Conservation (phyloP, 2,113 vertebrate genomes). For the Haemorhous mexicanus region DNA sequence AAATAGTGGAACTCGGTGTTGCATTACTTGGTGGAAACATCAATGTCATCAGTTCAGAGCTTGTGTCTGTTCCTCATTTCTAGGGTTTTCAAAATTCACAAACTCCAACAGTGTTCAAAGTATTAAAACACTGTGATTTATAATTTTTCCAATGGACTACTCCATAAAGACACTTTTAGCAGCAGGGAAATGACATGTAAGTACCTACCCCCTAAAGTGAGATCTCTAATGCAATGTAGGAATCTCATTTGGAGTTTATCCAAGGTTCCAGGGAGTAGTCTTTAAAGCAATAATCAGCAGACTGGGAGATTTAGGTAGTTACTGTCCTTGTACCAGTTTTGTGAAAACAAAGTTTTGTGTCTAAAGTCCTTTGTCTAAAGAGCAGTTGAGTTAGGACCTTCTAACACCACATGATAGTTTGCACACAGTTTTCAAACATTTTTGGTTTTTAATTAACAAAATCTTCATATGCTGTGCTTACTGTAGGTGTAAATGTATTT, state of each 20-base stretch:
- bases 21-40: not conserved
- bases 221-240: not conserved
- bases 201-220: not conserved
- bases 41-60: not conserved
- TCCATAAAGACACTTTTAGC: not conserved
- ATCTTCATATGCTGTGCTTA: not conserved
- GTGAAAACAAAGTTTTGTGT: not conserved
- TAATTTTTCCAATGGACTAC: not conserved
- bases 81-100: not conserved
- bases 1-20: not conserved
- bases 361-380: not conserved
- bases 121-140: not conserved
- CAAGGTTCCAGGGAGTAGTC: not conserved
- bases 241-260: not conserved
- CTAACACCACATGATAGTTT: not conserved
- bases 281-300: not conserved
- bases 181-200: not conserved
- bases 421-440: not conserved
- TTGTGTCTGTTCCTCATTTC: not conserved
- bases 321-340: not conserved
- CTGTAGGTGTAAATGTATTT: not conserved
- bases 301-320: not conserved
- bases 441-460: not conserved
- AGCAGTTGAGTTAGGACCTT: not conserved
- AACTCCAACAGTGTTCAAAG: not conserved